phyloP scores from a whole-genome alignment of 2,888 invertebrate genomes.

The Hydraecia micacea region DNA sequence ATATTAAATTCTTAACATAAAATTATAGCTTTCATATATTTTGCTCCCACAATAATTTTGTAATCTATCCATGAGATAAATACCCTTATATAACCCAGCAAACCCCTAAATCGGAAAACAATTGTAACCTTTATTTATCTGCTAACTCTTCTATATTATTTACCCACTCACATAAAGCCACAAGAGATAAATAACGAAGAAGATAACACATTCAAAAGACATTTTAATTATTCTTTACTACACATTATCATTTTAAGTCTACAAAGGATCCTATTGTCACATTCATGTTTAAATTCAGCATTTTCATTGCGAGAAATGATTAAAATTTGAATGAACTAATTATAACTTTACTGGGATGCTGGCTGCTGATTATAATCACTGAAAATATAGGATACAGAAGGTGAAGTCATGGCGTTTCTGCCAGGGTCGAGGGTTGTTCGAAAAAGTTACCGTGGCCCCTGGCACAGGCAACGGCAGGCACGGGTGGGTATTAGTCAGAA shows the following conservation, averaged over 20 bases:
- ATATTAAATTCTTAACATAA: background rate
- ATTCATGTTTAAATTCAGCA: conserved; percentile 34
- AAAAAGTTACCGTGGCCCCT: no score
- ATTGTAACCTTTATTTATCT: conserved; percentile 21
- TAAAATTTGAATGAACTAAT: conserved; percentile 63
- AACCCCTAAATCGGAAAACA: conserved; percentile 26
- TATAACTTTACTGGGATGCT: conserved; percentile 55
- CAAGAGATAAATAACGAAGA: conserved; percentile 17
- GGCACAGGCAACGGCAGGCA: no score
- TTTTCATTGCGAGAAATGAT: conserved; percentile 49
- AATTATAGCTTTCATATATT: background rate
- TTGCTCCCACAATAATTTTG: background rate
- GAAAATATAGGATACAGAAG: conserved; percentile 23
- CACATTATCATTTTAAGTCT: conserved; percentile 43
- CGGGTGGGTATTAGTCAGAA: no score
- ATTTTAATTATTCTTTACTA: conserved; percentile 37
- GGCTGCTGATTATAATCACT: background rate
- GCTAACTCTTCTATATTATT: conserved; percentile 1
- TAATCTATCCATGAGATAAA: no score
- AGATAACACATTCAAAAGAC: conserved; percentile 38
- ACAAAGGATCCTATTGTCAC: conserved; percentile 45
- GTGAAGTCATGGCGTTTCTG: background rate
- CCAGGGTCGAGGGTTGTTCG: no score
- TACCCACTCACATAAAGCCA: conserved; percentile 5
- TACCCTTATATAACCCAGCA: no score